Evolutionary conservation across 2,888 invertebrate genomes (phyloP).

Genomic region (Itoplectis maculator): DNA sequence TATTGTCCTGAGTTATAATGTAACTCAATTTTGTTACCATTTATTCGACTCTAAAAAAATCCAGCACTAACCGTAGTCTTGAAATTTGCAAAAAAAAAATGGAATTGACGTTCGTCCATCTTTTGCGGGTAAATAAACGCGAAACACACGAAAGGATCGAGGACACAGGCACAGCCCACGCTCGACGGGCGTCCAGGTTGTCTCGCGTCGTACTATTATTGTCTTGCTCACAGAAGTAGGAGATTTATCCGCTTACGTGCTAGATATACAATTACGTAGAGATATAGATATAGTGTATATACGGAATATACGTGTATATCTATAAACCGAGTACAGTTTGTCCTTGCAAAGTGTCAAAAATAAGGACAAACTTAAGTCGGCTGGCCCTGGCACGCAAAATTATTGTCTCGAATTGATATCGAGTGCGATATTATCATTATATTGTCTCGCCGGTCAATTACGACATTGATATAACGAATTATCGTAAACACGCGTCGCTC

Average conservation of each 20-base stretch:
- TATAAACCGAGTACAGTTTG: constrained; percentile 63
- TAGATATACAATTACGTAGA: constrained; percentile 66
- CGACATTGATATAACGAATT: constrained; percentile 34
- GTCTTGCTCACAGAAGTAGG: constrained; percentile 80
- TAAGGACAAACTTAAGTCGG: constrained; percentile 61
- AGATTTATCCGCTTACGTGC: constrained; percentile 77
- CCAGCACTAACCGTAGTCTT: background rate
- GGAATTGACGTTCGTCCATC: background rate
- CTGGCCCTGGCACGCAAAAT: constrained; percentile 65
- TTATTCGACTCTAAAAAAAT: background rate
- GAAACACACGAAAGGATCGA: background rate
- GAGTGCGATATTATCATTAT: constrained; percentile 47
- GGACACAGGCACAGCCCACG: constrained; percentile 20
- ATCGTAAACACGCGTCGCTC: constrained; percentile 10
- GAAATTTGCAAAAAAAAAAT: background rate
- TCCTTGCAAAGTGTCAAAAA: constrained; percentile 45
- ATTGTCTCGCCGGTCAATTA: constrained; percentile 46
- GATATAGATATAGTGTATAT: constrained; percentile 51
- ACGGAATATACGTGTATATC: constrained; percentile 40
- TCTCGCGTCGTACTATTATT: constrained; percentile 75
- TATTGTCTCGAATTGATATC: constrained; percentile 66
- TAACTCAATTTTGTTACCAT: too few relatives aligned
- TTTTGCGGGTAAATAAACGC: background rate
- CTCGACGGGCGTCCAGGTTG: constrained; percentile 63
- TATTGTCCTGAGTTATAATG: too few relatives aligned